These are phyloP conservation scores for Prionailurus viverrinus DNA, from an alignment of 2,113 vertebrate species.

Conservation along the genomic window DNA sequence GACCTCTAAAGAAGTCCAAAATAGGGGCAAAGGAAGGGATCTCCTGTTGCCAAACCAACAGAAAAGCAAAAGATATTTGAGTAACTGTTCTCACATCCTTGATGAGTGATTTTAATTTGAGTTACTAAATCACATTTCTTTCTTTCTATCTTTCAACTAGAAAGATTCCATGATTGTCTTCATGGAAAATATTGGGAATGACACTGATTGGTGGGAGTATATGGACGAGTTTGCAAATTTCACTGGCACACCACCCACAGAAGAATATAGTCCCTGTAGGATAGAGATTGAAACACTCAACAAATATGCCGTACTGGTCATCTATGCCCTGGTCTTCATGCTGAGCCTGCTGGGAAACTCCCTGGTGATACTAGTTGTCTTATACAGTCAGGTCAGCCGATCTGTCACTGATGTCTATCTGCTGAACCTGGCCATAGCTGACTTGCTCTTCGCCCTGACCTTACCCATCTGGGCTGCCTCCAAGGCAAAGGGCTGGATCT, in stretches of 20 bases:
- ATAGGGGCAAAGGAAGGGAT: neutral
- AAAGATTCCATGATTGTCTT: neutral
- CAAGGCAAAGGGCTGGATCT: slow-evolving; percentile 88
- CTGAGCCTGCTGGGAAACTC: slow-evolving; percentile 91
- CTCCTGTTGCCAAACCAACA: neutral
- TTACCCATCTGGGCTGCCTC: slow-evolving; percentile 91
- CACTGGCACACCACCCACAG: neutral
- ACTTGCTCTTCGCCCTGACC: slow-evolving; percentile 91
- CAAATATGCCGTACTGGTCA: slow-evolving; percentile 83
- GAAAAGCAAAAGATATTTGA: neutral
- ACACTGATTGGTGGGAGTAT: fast-evolving
- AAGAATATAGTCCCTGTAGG: slow-evolving; percentile 79
- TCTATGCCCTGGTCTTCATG: slow-evolving; percentile 89
- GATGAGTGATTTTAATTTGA: neutral
- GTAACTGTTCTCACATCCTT: neutral
- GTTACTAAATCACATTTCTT: slow-evolving; percentile 42
- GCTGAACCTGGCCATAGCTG: slow-evolving; percentile 93
- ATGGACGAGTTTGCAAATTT: neutral
- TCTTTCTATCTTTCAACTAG: slow-evolving; percentile 53
- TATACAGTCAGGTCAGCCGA: slow-evolving; percentile 83
- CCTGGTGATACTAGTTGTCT: slow-evolving; percentile 90
- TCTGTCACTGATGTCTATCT: slow-evolving; percentile 92
- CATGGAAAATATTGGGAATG: fast-evolving
- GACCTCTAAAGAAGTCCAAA: neutral
- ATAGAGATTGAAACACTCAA: slow-evolving; percentile 65